A percentile compares a stretch with the other conserved stretches of the same genome.
phyloP scores from a whole-genome alignment of 1,140 invertebrate genomes.

The Ceratitis capitata region DNA sequence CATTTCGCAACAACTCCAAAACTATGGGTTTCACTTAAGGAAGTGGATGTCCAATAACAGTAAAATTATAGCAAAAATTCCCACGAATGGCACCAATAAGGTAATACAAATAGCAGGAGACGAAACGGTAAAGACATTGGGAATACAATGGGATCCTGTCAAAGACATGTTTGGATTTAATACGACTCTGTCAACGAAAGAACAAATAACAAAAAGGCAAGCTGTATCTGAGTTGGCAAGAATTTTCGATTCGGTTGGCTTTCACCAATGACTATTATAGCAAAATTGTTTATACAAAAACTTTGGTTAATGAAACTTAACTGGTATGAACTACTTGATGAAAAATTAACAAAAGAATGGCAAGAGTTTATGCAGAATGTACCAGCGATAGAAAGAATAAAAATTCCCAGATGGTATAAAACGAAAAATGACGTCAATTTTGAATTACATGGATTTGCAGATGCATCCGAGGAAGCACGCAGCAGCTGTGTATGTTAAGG shows the following conservation, averaged over 20 bases:
- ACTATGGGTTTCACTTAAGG: neutral
- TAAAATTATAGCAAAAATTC: neutral
- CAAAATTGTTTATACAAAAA: conserved; percentile 59
- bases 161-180: too few relatives aligned
- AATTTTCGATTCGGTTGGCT: conserved; percentile 60
- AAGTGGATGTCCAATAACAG: conserved; percentile 18
- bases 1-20: neutral
- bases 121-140: neutral
- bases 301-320: conserved; percentile 52
- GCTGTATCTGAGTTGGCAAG: conserved; percentile 53
- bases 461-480: conserved; percentile 52
- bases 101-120: neutral
- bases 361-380: neutral
- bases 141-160: too few relatives aligned
- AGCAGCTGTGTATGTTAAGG: conserved; percentile 50
- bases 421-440: neutral
- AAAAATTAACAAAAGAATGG: conserved; percentile 50
- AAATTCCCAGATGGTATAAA: conserved; percentile 46
- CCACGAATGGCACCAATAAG: neutral
- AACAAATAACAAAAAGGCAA: conserved; percentile 50
- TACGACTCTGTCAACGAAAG: too few relatives aligned
- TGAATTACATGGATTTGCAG: conserved; percentile 55
- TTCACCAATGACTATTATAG: conserved; percentile 50
- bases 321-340: conserved; percentile 55
- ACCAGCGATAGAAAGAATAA: conserved; percentile 26